Conservation (phyloP, 2,888 invertebrate genomes). For the Venustoraphidia nigricollis region DNA sequence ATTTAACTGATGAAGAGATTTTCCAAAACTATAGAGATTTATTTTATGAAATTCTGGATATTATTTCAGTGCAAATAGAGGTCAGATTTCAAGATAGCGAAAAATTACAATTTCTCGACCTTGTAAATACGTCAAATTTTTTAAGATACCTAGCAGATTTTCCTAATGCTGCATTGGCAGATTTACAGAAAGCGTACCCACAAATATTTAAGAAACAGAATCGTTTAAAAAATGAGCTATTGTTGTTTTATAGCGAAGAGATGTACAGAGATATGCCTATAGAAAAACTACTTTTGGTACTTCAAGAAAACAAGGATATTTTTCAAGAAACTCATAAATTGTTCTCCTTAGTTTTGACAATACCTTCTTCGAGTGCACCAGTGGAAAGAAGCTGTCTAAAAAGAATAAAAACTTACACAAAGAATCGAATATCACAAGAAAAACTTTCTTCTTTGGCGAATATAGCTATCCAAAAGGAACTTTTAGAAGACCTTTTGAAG, state of each 20-base stretch:
- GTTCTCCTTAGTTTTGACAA: slow-evolving; percentile 8
- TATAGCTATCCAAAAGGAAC: slow-evolving; percentile 11
- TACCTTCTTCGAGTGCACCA: no score
- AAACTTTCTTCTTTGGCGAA: slow-evolving; percentile 6
- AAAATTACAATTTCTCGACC: slow-evolving; percentile 5
- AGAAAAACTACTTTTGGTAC: not conserved
- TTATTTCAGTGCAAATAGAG: slow-evolving; percentile 5
- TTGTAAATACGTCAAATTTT: slow-evolving; percentile 3
- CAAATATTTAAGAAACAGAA: slow-evolving; percentile 1
- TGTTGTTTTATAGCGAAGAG: slow-evolving; percentile 3
- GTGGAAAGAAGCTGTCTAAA: slow-evolving; percentile 8
- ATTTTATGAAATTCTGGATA: slow-evolving; percentile 5
- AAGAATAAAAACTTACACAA: slow-evolving; percentile 9
- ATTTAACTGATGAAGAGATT: slow-evolving; percentile 1
- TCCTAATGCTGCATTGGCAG: not conserved
- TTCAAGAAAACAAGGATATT: slow-evolving; percentile 1
- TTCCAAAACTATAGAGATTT: slow-evolving; percentile 4
- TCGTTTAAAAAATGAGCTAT: slow-evolving; percentile 4
- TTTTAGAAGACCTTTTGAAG: slow-evolving; percentile 7
- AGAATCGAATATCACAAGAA: slow-evolving; percentile 7
- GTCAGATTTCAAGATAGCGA: slow-evolving; percentile 4
- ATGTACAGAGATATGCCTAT: not conserved
- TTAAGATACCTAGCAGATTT: no score
- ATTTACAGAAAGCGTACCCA: slow-evolving; percentile 1
- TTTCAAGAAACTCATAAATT: slow-evolving; percentile 8